Base-by-base conservation (phyloP, 2,113 vertebrate genomes). In the Sinocyclocheilus grahami region DNA sequence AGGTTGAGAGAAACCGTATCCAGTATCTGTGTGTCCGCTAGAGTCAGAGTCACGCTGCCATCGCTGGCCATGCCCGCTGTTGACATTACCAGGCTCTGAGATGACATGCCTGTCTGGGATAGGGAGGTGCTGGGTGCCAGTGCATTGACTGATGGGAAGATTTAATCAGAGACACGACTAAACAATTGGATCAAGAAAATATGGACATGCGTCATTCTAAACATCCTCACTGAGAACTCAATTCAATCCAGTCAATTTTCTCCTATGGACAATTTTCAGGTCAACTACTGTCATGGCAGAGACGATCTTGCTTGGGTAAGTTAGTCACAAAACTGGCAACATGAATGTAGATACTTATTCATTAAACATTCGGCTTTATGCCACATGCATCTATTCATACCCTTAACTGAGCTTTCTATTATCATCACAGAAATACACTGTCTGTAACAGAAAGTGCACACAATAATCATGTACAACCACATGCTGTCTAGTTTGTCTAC, bases 1-100 rank as follows among this genome's bases (percentile, higher is more conserved):
- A 99, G 97, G 91, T 98, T 99, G 51, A 99, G 93, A 0, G 98
- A 98, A 86, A 99, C 97, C 0, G 97, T 95, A 86, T 99, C 98
- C 88, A 99, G 94, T 96, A 99, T 96, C 90, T 99, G 97, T 76
- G 97, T 95, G 88, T 99, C 98, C 2, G 98, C 95, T 90, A 99
- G 94, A 0, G 98, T 99, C 55, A 99, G 94, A 0, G 98, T 99
- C 71, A 99, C 97, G 4, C 95, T 98, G 85, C 96, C 96, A 58
- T 99, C 98, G 7, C 92, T 95, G 85, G 93, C 96, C 74, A 97
- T 92, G 5, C 94, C 95, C 4, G 96, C 96, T 0, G 97, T 95
- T 53, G 98, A 97, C 97, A 99, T 97, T 67, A 97, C 97, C 83
- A 99, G 94, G 90, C 96, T 97, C 92, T 97, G 97, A 14, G 97